These are phyloP conservation scores for Trichomalopsis sarcophagae DNA, from an alignment of 1,140 invertebrate species.

Conservation along the genomic window DNA sequence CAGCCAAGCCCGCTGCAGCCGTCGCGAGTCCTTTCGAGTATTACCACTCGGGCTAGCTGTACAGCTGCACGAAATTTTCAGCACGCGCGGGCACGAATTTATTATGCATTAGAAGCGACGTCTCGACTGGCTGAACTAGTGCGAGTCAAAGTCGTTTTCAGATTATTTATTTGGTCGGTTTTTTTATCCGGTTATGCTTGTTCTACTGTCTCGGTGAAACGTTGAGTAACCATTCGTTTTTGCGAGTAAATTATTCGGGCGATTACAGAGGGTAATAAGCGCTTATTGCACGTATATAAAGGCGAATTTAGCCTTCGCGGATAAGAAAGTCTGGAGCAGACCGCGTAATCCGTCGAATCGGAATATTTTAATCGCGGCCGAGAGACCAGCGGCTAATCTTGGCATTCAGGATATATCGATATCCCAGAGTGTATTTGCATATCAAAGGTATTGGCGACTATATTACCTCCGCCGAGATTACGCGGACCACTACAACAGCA, in stretches of 20 bases:
- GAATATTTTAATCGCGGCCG: slow-evolving; percentile 19
- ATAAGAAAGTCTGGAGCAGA: background rate
- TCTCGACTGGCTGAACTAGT: background rate
- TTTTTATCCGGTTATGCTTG: background rate
- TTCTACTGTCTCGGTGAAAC: background rate
- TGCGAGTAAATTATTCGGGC: too few relatives aligned
- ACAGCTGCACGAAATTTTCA: background rate
- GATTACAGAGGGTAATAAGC: too few relatives aligned
- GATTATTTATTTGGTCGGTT: background rate
- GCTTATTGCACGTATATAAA: background rate
- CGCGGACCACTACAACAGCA: background rate
- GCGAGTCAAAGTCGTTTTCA: background rate
- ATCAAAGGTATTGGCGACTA: background rate
- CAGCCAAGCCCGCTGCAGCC: slow-evolving; percentile 38
- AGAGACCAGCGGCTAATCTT: background rate
- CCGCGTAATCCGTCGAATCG: background rate
- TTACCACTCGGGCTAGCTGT: background rate
- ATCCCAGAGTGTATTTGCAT: background rate
- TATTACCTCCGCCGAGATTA: background rate
- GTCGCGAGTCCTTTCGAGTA: background rate
- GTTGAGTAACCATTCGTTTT: too few relatives aligned
- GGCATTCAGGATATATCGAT: background rate
- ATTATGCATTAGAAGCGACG: slow-evolving; percentile 10
- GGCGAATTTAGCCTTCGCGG: background rate
- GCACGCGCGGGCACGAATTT: background rate